Base-by-base conservation (phyloP, 2,113 vertebrate genomes). In the Elanoides forficatus region DNA sequence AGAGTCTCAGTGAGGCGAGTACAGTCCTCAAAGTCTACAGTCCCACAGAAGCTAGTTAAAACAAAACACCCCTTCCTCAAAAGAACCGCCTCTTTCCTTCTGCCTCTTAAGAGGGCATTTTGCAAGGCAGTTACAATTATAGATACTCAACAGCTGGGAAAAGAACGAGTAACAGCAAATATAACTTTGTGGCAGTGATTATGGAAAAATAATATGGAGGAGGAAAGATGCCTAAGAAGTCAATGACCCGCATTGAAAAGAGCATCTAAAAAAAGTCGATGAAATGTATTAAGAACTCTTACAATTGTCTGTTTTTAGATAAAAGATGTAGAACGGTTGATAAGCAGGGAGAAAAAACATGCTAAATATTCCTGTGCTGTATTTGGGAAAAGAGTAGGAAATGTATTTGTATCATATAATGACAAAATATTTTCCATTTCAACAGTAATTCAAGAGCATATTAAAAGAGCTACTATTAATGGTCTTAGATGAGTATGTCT, bases 341-440 rank as follows among this genome's bases (percentile, higher is more conserved):
- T 81, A 81, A 63, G 19, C n/a, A 71, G 53, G 52, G n/a, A 79
- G 38, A 38, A 79, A 91, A 92, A 84, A 1, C 11, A 52, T 34
- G 34, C n/a, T 78, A 47, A 67, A 40, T 95, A 81, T 81, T 74
- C 47, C 55, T 52, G 32, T 90, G 47, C 63, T 81, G 27, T 52
- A 73, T 81, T 67, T 92, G 26, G 30, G 38, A 62, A 88, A 94
- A 74, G 55, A 93, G 26, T 50, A 71, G 65, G 19, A 87, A 85
- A 82, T 71, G n/a, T 65, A 79, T 82, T 90, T 87, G 19, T 90
- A 71, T 94, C 21, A 36, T 59, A 26, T 86, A 82, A 88, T 88
- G 92, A 88, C 48, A 95, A 92, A 93, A 68, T 94, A 81, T 59
- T 96, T 96, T 94, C 75, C 65, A 79, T 95, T 95, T 96, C 83